Evolutionary conservation across 2,888 invertebrate species (phyloP).

Genomic region (Orchesellides sinensis): DNA sequence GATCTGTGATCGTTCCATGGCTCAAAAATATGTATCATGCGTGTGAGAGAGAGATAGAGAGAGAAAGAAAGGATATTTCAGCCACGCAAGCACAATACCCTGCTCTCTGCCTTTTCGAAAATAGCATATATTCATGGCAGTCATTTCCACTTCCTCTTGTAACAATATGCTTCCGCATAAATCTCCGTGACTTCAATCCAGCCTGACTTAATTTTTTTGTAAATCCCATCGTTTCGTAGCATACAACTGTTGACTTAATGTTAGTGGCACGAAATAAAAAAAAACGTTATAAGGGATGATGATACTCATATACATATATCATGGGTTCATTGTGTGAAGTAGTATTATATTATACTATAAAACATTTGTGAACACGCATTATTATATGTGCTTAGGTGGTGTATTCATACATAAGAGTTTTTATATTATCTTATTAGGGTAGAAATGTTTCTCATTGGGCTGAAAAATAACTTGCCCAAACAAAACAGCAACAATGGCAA

Average conservation of each 20-base stretch:
- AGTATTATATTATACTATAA: neutral
- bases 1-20: too few species aligned
- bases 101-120: too few species aligned
- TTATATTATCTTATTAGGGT: neutral
- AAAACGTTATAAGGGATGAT: slow-evolving; percentile 19
- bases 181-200: slow-evolving; percentile 52
- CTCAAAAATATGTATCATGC: too few species aligned
- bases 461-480: too few species aligned
- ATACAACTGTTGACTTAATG: slow-evolving; percentile 8
- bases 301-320: neutral
- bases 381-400: neutral
- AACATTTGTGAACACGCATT: neutral
- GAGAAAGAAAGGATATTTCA: too few species aligned
- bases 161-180: slow-evolving; percentile 56
- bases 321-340: slow-evolving; percentile 18
- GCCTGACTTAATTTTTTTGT: slow-evolving; percentile 29
- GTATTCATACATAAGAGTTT: neutral
- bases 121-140: too few species aligned
- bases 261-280: slow-evolving; percentile 25
- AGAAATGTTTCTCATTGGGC: neutral
- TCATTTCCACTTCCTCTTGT: slow-evolving; percentile 63
- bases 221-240: slow-evolving; percentile 5
- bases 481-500: slow-evolving; percentile 12
- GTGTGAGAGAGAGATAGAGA: too few species aligned
- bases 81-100: too few species aligned